phyloP scores from a whole-genome alignment of 2,888 invertebrate species.

The Drosophila peninsularis region DNA sequence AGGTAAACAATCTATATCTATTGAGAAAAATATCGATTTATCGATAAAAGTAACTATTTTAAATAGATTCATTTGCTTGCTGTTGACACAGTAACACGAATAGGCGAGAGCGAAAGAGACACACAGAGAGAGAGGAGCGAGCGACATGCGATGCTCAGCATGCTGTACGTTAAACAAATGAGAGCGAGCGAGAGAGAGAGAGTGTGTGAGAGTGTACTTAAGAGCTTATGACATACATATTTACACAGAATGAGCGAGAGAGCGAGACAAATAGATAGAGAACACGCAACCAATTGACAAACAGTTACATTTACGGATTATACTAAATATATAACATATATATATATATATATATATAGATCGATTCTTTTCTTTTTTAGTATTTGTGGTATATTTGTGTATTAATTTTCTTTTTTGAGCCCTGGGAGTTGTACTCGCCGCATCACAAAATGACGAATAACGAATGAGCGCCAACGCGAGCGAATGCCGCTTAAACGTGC shows the following conservation, averaged over 20 bases:
- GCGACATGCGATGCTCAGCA: slow-evolving; percentile 34
- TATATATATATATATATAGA: slow-evolving; percentile 1
- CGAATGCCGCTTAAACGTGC: slow-evolving; percentile 45
- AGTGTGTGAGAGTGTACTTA: slow-evolving; percentile 2
- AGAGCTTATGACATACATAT: slow-evolving; percentile 33
- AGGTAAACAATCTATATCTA: neutral
- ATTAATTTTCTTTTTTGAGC: slow-evolving; percentile 15
- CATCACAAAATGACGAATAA: slow-evolving; percentile 65
- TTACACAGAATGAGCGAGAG: slow-evolving; percentile 27
- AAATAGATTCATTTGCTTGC: slow-evolving; percentile 25
- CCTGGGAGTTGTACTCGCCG: slow-evolving; percentile 68
- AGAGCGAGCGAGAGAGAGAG: slow-evolving; percentile 9
- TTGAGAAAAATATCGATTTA: neutral
- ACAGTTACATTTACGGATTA: slow-evolving; percentile 40
- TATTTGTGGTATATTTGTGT: slow-evolving; percentile 11
- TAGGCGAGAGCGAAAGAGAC: neutral
- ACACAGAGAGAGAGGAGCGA: slow-evolving; percentile 8
- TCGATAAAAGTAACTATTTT: neutral
- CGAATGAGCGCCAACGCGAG: slow-evolving; percentile 37
- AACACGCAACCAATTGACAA: slow-evolving; percentile 48
- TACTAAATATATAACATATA: slow-evolving; percentile 11
- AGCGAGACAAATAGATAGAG: slow-evolving; percentile 8
- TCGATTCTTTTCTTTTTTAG: slow-evolving; percentile 7
- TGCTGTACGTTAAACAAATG: slow-evolving; percentile 22
- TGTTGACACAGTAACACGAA: slow-evolving; percentile 3